A percentile compares a stretch with the other conserved stretches of the same genome.
Evolutionary conservation across 2,888 invertebrate species (phyloP).

Genomic region (Hanleya hanleyi): DNA sequence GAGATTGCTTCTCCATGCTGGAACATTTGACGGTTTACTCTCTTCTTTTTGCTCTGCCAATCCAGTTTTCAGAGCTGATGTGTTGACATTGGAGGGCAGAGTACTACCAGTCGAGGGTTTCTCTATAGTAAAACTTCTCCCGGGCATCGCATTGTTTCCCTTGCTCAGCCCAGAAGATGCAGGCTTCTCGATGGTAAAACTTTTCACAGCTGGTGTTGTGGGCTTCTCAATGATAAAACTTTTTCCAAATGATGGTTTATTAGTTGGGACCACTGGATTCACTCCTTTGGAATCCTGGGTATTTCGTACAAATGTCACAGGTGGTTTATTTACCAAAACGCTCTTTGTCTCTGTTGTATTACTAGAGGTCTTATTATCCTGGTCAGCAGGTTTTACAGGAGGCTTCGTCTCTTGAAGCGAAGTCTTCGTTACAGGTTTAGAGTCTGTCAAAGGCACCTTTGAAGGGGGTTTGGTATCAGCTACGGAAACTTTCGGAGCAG

Average conservation of each 20-base stretch:
- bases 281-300: not conserved
- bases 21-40: conserved; percentile 22
- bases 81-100: not conserved
- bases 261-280: not conserved
- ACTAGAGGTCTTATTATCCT: not conserved
- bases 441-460: too few relatives aligned
- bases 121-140: not conserved
- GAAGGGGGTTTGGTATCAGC: not conserved
- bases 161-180: too few relatives aligned
- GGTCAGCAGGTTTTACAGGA: not conserved
- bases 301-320: not conserved
- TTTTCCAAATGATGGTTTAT: not conserved
- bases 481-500: not conserved
- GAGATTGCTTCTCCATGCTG: conserved; percentile 52
- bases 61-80: conserved; percentile 33
- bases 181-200: not conserved
- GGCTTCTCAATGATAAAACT: not conserved
- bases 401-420: not conserved
- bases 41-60: conserved; percentile 29
- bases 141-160: too few relatives aligned
- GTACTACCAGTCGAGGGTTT: not conserved
- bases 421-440: too few relatives aligned
- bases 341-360: not conserved
- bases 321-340: not conserved
- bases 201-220: not conserved